phyloP scores from a whole-genome alignment of 2,113 vertebrate genomes.

The Callospermophilus lateralis region DNA sequence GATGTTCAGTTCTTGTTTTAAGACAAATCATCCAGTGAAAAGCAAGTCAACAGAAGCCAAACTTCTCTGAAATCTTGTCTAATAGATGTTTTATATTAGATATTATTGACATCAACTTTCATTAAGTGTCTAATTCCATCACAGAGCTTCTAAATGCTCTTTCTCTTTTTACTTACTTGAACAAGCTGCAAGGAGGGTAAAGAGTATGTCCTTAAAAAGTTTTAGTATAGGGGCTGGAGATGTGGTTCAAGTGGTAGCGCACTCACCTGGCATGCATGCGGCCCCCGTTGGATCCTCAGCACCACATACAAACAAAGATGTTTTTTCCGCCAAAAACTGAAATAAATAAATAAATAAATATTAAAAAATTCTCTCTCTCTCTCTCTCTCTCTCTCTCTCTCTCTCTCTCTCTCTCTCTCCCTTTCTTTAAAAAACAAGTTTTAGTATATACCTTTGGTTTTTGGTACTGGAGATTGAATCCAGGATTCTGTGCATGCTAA shows the following conservation, averaged over 20 bases:
- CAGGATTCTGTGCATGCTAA: no score
- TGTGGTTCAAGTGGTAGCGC: no score
- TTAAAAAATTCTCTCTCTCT: no score
- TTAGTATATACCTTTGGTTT: not conserved
- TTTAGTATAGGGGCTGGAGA: not conserved
- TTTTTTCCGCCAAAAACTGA: no score
- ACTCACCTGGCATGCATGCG: no score
- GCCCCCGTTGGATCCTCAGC: no score
- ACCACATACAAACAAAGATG: no score
- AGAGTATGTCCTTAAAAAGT: constrained; percentile 1
- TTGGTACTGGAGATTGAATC: no score
- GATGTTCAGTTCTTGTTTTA: constrained; percentile 62
- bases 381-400: no score
- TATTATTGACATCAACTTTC: not conserved
- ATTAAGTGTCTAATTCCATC: constrained; percentile 1
- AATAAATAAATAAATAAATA: no score
- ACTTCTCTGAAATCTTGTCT: constrained; percentile 33
- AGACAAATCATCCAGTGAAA: constrained; percentile 70
- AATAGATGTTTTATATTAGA: constrained; percentile 23
- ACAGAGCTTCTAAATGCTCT: not conserved
- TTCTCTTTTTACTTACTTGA: constrained; percentile 6
- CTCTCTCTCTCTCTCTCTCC: no score
- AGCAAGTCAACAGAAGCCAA: constrained; percentile 65
- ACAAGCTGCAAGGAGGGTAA: not conserved
- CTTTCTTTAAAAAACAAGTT: no score